Percentiles rank a stretch among this genome's conserved stretches.
phyloP scores from a whole-genome alignment of 23 tunicate species.

The Trididemnum miniatum region DNA sequence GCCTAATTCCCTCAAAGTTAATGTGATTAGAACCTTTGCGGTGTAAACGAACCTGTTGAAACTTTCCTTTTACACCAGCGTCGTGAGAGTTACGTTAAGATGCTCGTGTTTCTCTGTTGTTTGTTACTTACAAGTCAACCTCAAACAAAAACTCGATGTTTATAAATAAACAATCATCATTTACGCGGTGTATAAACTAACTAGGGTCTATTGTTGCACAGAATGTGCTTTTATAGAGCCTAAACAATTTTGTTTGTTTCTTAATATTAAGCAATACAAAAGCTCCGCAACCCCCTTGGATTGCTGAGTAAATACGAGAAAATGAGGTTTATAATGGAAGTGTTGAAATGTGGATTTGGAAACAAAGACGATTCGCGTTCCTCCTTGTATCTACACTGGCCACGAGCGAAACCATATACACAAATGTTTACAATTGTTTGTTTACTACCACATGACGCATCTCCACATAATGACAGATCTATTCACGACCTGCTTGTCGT shows the following conservation, averaged over 20 bases:
- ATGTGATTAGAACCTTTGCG: no score
- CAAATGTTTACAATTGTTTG: constrained; percentile 74
- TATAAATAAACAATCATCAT: constrained; percentile 62
- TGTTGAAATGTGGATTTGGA: not conserved
- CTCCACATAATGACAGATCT: not conserved
- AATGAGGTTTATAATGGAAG: not conserved
- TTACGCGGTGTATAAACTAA: not conserved
- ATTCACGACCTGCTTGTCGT: constrained; percentile 25
- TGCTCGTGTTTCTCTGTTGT: no score
- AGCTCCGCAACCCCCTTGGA: not conserved
- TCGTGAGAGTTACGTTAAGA: no score
- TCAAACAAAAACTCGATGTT: constrained; percentile 33
- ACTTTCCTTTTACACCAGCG: no score
- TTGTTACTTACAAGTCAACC: no score
- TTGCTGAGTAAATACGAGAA: not conserved
- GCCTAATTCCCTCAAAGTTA: no score
- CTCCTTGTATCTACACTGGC: constrained; percentile 35
- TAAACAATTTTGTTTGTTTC: constrained; percentile 3
- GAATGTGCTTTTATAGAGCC: not conserved
- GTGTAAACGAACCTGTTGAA: no score
- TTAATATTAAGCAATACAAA: not conserved
- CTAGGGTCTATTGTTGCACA: not conserved
- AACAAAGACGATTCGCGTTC: not conserved
- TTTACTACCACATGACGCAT: constrained; percentile 40
- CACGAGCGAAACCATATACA: constrained; percentile 58